These are phyloP conservation scores for Drosophila parthenogenetica DNA, from an alignment of 2,888 invertebrate species.

Conservation along the genomic window DNA sequence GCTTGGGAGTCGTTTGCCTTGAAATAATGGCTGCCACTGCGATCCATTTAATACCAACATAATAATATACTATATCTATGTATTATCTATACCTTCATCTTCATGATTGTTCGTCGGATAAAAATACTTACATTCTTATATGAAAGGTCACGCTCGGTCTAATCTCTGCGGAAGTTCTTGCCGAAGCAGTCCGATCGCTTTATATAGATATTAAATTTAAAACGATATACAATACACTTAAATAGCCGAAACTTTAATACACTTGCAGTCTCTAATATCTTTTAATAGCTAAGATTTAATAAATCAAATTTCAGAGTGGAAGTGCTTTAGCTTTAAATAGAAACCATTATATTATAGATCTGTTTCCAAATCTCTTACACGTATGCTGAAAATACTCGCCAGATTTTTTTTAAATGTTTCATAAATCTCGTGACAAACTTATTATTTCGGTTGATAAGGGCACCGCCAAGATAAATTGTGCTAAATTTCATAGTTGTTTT, in stretches of 20 bases:
- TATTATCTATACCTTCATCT: conserved; percentile 53
- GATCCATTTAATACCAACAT: conserved; percentile 66
- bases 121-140: conserved; percentile 13
- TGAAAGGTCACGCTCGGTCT: conserved; percentile 64
- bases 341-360: background rate
- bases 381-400: no score
- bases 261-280: background rate
- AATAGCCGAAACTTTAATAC: conserved; percentile 1
- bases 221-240: background rate
- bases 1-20: conserved; percentile 69
- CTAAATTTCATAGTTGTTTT: conserved; percentile 29
- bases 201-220: conserved; percentile 34
- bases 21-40: conserved; percentile 57
- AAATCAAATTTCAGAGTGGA: background rate
- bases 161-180: conserved; percentile 60
- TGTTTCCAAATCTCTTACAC: no score
- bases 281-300: background rate
- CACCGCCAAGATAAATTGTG: conserved; percentile 23
- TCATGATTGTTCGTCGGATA: conserved; percentile 26
- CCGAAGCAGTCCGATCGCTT: conserved; percentile 32
- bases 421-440: conserved; percentile 38
- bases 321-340: background rate
- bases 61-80: conserved; percentile 46
- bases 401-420: background rate
- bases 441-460: conserved; percentile 36